Evolutionary conservation across 1,140 invertebrate genomes (phyloP), one percentile per base, ranked within the genome.

Genomic region (Homalodisca vitripennis): DNA sequence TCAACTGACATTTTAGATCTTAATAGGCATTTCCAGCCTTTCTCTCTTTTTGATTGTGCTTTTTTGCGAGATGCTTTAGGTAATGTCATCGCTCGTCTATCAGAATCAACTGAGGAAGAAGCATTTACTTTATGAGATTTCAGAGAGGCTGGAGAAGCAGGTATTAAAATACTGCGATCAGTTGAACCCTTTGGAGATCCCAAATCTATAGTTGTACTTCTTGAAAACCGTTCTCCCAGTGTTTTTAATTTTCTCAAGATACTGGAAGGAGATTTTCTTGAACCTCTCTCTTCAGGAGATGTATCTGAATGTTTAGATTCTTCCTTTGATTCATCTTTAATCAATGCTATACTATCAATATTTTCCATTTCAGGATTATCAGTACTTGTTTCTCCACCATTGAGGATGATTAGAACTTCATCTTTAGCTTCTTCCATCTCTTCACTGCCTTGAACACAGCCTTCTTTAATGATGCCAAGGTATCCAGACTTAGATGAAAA

Each of bases 101-200:
- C 68, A 60, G 24, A 46, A 22, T 69, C 68, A 20, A 48, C 26
- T 13, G 22, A 48, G 2, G 62, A 34, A 41, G 34, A 63, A n/a
- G 20, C 27, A 6, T 69, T 60, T 20, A 69, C 68, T 32, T 69
- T 69, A 10, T 69, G 68, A 2, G 53, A 46, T 41, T 69, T 69
- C 20, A 69, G 31, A n/a, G 68, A 69, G 51, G 68, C 68, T 26
- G 68, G 68, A 2, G 68, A 69, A 22, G 68, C 68, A 31, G 68
- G 68, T 34, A 64, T 51, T 10, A 51, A 30, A 48, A 69, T 46
- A 2, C 34, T 41, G 1, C 57, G 55, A 24, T 69, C 68, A 64
- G 20, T 41, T 10, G 68, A 69, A 6, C 68, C 55, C 51, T 69
- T 69, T 0, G 68, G 60, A 6, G 68, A 69, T 27, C 68, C 57